Percentiles rank a stretch among this genome's conserved stretches.
phyloP scores from a whole-genome alignment of 2,888 invertebrate genomes.

The Poecilobothrus nobilitatus region DNA sequence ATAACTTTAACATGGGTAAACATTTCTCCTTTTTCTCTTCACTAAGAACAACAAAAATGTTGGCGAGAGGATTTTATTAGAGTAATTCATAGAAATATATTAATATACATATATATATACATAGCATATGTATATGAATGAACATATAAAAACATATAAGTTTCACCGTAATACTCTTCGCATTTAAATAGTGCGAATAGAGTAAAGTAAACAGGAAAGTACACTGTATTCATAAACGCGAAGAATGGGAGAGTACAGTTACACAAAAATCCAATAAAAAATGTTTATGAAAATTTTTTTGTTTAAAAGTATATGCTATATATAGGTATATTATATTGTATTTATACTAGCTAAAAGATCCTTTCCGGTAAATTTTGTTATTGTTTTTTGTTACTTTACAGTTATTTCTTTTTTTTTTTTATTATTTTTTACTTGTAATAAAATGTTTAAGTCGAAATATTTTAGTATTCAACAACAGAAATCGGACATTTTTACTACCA shows the following conservation, averaged over 20 bases:
- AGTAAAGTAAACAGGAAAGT: no score
- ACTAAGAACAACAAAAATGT: no score
- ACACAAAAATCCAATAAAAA: background rate
- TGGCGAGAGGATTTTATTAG: no score
- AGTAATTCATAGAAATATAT: no score
- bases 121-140: no score
- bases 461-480: background rate
- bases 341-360: background rate
- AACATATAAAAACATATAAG: background rate
- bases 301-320: background rate
- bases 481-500: background rate
- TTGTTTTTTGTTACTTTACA: background rate
- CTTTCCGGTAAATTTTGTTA: background rate
- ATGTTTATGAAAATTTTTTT: background rate
- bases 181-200: background rate
- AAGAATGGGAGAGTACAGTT: background rate
- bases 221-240: background rate
- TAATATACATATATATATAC: no score
- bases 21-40: background rate
- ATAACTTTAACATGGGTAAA: background rate
- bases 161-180: background rate
- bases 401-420: no score
- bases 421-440: background rate
- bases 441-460: background rate
- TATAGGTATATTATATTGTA: background rate